A percentile compares a stretch with the other conserved stretches of the same genome.
Conservation (phyloP, 2,888 invertebrate genomes). For the Malthinus seriepunctatus region DNA sequence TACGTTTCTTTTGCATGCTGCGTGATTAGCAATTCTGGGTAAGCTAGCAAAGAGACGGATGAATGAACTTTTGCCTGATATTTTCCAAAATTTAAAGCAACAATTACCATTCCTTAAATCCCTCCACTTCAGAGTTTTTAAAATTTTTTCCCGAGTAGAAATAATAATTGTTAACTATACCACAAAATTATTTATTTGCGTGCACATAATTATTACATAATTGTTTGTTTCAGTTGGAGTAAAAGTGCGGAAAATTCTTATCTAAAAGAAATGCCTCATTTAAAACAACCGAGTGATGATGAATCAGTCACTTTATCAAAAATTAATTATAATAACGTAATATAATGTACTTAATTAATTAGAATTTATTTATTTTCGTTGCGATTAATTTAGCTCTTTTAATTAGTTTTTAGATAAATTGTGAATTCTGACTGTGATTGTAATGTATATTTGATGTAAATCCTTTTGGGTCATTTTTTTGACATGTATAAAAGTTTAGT, state of each 20-base stretch:
- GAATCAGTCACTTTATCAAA: too few relatives aligned
- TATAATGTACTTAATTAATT: too few relatives aligned
- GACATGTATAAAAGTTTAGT: background rate
- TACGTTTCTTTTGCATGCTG: constrained; percentile 58
- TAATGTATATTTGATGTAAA: constrained; percentile 31
- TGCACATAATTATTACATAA: background rate
- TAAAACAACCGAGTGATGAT: too few relatives aligned
- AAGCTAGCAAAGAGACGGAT: constrained; percentile 44
- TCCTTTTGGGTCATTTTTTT: constrained; percentile 3
- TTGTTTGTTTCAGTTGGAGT: constrained; percentile 6
- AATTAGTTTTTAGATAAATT: constrained; percentile 35
- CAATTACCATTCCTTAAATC: too few relatives aligned
- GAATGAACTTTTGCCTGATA: background rate
- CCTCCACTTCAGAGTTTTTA: too few relatives aligned
- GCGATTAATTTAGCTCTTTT: constrained; percentile 27
- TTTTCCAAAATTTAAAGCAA: background rate
- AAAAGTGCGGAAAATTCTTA: background rate
- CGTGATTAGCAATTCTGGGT: constrained; percentile 60
- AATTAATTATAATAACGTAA: too few relatives aligned
- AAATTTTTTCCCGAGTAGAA: too few relatives aligned
- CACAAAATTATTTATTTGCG: too few relatives aligned
- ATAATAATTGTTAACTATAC: too few relatives aligned
- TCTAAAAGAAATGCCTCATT: too few relatives aligned
- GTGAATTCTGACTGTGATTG: constrained; percentile 46
- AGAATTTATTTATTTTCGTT: too few relatives aligned